A percentile compares a stretch with the other conserved stretches of the same genome.
Conservation (phyloP, 2,113 vertebrate genomes). For the Pterophyllum scalare region DNA sequence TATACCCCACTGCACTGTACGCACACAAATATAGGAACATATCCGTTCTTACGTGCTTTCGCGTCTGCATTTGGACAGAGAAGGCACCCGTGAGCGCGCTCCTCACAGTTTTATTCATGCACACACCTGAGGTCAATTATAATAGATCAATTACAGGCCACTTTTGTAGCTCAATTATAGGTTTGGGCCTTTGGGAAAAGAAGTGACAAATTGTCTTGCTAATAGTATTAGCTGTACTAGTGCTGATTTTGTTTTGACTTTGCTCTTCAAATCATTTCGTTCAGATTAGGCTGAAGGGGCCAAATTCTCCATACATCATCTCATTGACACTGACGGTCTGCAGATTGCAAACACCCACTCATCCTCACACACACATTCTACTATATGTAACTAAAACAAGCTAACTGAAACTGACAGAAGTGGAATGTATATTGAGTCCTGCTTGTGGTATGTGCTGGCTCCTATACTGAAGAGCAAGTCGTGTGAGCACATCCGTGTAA, state of each 20-base stretch:
- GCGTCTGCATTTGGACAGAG: background rate
- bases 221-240: conserved; percentile 35
- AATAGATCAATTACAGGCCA: conserved; percentile 46
- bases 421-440: conserved; percentile 31
- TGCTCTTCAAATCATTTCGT: conserved; percentile 27
- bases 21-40: conserved; percentile 58
- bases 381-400: conserved; percentile 35
- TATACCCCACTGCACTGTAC: conserved; percentile 65
- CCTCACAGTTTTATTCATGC: background rate
- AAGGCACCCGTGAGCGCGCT: background rate
- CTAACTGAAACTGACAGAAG: conserved; percentile 46
- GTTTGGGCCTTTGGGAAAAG: conserved; percentile 29
- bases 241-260: conserved; percentile 31
- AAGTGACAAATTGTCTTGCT: conserved; percentile 49
- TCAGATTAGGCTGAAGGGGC: conserved; percentile 31
- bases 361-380: conserved; percentile 8
- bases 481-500: conserved; percentile 4
- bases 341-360: conserved; percentile 34
- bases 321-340: conserved; percentile 48
- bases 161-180: conserved; percentile 53
- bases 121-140: conserved; percentile 62
- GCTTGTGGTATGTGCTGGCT: background rate
- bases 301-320: conserved; percentile 33
- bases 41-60: background rate
- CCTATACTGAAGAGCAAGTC: conserved; percentile 26